phyloP scores from a whole-genome alignment of 2,888 invertebrate genomes.

The Calameuta filiformis region DNA sequence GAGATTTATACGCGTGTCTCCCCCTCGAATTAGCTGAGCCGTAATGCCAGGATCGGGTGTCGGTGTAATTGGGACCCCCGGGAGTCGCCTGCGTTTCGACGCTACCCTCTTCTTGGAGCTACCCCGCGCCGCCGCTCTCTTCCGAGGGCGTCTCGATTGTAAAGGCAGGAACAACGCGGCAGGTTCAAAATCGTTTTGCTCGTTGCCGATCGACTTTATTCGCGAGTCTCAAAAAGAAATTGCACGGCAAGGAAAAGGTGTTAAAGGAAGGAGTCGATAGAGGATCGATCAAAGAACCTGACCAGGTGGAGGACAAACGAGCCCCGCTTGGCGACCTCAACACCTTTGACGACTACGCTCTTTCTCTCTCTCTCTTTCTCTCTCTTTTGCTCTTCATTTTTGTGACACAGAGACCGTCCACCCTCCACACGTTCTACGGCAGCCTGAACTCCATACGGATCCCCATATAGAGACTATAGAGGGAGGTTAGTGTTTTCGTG shows the following conservation, averaged over 20 bases:
- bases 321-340: constrained; percentile 34
- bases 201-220: not conserved
- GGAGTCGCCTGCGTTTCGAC: constrained; percentile 52
- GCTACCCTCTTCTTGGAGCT: not conserved
- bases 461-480: not conserved
- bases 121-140: not conserved
- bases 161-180: not conserved
- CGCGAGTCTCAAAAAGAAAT: not conserved
- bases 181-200: not conserved
- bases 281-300: constrained; percentile 36
- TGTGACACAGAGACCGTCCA: constrained; percentile 14
- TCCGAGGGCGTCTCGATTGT: not conserved
- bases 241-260: not conserved
- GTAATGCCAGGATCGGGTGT: constrained; percentile 65
- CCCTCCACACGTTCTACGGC: constrained; percentile 7
- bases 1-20: constrained; percentile 61
- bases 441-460: not conserved
- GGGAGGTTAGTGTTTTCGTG: not conserved
- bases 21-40: constrained; percentile 62
- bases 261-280: constrained; percentile 19
- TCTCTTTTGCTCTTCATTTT: constrained; percentile 12
- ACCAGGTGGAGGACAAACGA: constrained; percentile 24
- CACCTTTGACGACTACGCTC: constrained; percentile 11
- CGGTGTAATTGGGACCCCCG: constrained; percentile 66
- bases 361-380: constrained; percentile 9